Base-by-base conservation (phyloP, 2,113 vertebrate genomes). In the Forbesichthys papilliferus region DNA sequence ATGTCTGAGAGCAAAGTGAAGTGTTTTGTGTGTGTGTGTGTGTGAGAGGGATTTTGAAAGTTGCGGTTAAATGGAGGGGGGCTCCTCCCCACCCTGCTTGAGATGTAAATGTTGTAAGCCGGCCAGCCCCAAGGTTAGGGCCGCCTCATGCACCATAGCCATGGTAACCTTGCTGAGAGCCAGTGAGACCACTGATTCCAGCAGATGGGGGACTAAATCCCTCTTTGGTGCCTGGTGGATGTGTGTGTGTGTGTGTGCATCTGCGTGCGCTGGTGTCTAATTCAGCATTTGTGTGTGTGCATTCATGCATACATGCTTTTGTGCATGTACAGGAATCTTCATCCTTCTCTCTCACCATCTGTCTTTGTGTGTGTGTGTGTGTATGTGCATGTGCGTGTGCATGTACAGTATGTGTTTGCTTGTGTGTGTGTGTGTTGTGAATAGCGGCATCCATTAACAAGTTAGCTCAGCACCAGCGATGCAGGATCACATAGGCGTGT, bases 31-130 rank as follows among this genome's bases (percentile, higher is more conserved):
- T 65, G 77, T 79, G 84, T 10, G 34, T 55, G 51, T 16, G 53
- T 53, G 34, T 34, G 49, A 42, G 33, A 54, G 64, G 54, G 51
- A 51, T 47, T 65, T 46, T 66, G 64, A 16, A 48, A 46, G 58
- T 49, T 42, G 36, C 36, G 16, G 11, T 48, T 14, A 9, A 42
- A 36, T n/a, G 68, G 68, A 71, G 78, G 75, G 62, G 82, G 79
- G 81, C 81, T 82, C 84, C 84, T 81, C 79, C 85, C 69, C 82
- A 80, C 86, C 79, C 86, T 90, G 81, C 90, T 93, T 91, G 86
- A 93, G 91, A 93, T 93, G 92, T 90, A 93, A 94, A 93, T 95
- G 87, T 89, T 86, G 82, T 79, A 64, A 78, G 77, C 82, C 73
- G 7, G 36, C 54, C 9, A 73, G 87, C 82, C 81, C 71, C 68